Evolutionary conservation across 2,113 vertebrate species (phyloP), one percentile per base, ranked within the genome.

Genomic region (Trachemys scripta): DNA sequence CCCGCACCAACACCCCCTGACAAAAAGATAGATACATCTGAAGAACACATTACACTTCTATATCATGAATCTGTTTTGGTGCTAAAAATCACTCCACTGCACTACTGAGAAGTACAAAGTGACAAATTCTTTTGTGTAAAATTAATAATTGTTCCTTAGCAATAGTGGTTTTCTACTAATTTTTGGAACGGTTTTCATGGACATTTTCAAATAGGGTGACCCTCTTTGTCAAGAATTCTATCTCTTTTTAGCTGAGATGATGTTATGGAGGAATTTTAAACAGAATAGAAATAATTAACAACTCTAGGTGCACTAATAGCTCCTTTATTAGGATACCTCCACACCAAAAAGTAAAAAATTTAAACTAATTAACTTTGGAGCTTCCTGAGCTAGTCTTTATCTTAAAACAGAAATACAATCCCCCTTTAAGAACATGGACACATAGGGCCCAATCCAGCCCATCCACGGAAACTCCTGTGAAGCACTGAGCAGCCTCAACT

Each of bases 1-100:
- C 88, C 84, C 91, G 45, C 45, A 45, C 45, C 45, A 47, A 47
- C 45, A 47, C 50, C 45, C 45, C 8, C 10, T n/a, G 72, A 96
- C 79, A 94, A 72, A 95, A 89, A 76, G 89, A 81, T 76, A 89
- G 59, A 83, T 81, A 88, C 93, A 96, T 80, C 80, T 0, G 0
- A 92, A 83, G 82, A 94, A 54, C 79, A 94, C 85, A 93, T 87
- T 84, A 95, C 94, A 94, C 81, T 84, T 89, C 82, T 84, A 94
- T 84, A 80, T 51, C 51, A 82, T 25, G 88, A 89, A 93, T 93
- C 93, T 90, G 54, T 62, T 93, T 50, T 88, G 79, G 47, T 22
- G 42, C 53, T 94, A 88, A 96, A 92, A 96, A 93, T 96, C 89
- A 88, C 35, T 62, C 96, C 84, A 72, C 57, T 90, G 51, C 17